Evolutionary conservation across 2,888 invertebrate species (phyloP).

Genomic region (Drosophila diplacantha): DNA sequence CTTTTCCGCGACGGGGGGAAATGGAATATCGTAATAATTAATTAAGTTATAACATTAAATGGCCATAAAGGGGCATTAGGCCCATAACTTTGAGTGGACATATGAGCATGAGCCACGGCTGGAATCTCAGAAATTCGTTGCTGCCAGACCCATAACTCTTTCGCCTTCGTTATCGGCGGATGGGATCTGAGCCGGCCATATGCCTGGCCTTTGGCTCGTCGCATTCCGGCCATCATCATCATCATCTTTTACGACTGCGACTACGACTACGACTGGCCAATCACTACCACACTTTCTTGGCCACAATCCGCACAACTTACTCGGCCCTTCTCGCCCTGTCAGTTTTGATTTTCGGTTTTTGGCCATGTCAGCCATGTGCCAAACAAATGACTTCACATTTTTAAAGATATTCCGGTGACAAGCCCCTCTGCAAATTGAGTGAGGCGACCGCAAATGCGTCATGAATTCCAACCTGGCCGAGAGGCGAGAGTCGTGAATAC

Average conservation of each 20-base stretch:
- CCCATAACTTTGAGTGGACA: conserved; percentile 62
- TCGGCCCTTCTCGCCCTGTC: conserved; percentile 34
- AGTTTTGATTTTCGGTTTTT: conserved; percentile 48
- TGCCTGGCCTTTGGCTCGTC: conserved; percentile 24
- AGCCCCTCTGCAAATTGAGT: conserved; percentile 46
- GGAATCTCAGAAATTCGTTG: conserved; percentile 47
- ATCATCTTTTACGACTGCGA: conserved; percentile 32
- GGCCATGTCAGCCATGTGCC: conserved; percentile 57
- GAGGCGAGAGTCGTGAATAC: conserved; percentile 11
- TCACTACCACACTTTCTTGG: conserved; percentile 31
- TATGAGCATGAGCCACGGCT: conserved; percentile 50
- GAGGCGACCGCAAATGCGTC: conserved; percentile 61
- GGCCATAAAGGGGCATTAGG: conserved; percentile 68
- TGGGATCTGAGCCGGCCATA: conserved; percentile 43
- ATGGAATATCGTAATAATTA: conserved; percentile 62
- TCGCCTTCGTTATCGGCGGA: conserved; percentile 45
- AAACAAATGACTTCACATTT: conserved; percentile 68
- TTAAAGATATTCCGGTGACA: conserved; percentile 66
- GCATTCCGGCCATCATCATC: conserved; percentile 34
- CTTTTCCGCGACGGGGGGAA: conserved; percentile 21
- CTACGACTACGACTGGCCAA: conserved; percentile 16
- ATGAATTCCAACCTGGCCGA: conserved; percentile 48
- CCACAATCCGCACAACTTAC: conserved; percentile 28
- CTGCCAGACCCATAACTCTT: conserved; percentile 55
- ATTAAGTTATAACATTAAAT: conserved; percentile 71